phyloP scores from a whole-genome alignment of 2,888 invertebrate genomes.

The Calliopum simillimum region DNA sequence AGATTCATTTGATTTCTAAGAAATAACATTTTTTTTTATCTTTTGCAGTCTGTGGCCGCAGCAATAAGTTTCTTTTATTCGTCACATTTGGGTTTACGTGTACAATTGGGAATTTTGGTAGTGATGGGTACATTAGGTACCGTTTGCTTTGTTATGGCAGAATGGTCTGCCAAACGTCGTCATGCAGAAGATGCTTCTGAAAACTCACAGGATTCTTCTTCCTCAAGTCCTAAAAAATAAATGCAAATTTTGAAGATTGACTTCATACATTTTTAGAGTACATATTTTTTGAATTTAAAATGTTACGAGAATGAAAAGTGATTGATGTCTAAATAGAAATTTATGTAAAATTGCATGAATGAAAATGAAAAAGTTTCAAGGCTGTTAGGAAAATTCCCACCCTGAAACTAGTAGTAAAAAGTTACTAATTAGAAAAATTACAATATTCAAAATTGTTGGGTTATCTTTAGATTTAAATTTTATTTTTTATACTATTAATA shows the following conservation, averaged over 20 bases:
- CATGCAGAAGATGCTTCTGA: conserved; percentile 52
- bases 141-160: conserved; percentile 81
- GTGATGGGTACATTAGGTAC: conserved; percentile 81
- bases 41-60: conserved; percentile 83
- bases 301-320: too few species aligned
- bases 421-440: too few species aligned
- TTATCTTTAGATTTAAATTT: too few species aligned
- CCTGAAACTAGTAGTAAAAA: too few species aligned
- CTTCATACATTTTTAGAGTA: too few species aligned
- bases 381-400: too few species aligned
- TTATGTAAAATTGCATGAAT: background rate
- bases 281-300: too few species aligned
- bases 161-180: conserved; percentile 70
- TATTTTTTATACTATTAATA: too few species aligned
- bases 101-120: conserved; percentile 79
- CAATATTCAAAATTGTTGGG: too few species aligned
- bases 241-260: too few species aligned
- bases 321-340: background rate
- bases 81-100: conserved; percentile 76
- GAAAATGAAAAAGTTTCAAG: too few species aligned
- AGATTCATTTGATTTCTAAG: background rate
- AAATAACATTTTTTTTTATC: conserved; percentile 37
- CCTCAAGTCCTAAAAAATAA: too few species aligned
- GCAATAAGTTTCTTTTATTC: conserved; percentile 89
- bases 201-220: conserved; percentile 35